Evolutionary conservation across 2,888 invertebrate genomes (phyloP), one percentile per base, ranked within the genome.

Genomic region (Eupithecia subumbrata): DNA sequence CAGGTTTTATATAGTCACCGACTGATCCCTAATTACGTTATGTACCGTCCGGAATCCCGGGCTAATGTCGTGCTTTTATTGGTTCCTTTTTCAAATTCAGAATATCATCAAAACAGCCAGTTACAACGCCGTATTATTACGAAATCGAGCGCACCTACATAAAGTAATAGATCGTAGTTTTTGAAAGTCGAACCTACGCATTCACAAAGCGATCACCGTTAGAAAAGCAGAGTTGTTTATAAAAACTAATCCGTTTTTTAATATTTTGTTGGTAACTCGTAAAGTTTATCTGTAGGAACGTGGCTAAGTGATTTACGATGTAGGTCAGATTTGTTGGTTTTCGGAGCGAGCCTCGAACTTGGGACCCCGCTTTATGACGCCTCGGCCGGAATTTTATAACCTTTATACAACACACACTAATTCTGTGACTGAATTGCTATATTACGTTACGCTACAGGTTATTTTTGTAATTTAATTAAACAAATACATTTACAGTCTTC

Each of bases 321-420:
- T 88, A 87, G 92, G 93, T 94, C 93, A 93, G 94, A 92, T 93
- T 94, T 94, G 94, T 94, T 93, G 90, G 94, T 94, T 94, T 93
- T 92, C 92, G 87, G 89, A 85, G 86, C 83, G 86, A 83, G 88
- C 82, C 85, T 90, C 91, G 89, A 92, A 92, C 93, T 89, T 84
- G 90, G 91, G 91, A 89, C 92, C 90, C 87, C 84, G 84, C 79
- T 92, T 94, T 94, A 94, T 90, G 91, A 89, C 87, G 82, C 86
- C 87, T 83, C 83, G 82, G 84, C 75, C 74, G 74, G 75, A 75
- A 74, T 91, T 92, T 92, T 92, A 93, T 86, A 92, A 89, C 92
- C 85, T 89, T 90, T 89, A 91, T 90, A 90, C 89, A 86, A 84
- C 88, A 74, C 80, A 78, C 82, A 79, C 81, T 83, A 81, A 84